These are phyloP conservation scores for Calameuta filiformis DNA, from an alignment of 2,888 invertebrate genomes.

Conservation along the genomic window DNA sequence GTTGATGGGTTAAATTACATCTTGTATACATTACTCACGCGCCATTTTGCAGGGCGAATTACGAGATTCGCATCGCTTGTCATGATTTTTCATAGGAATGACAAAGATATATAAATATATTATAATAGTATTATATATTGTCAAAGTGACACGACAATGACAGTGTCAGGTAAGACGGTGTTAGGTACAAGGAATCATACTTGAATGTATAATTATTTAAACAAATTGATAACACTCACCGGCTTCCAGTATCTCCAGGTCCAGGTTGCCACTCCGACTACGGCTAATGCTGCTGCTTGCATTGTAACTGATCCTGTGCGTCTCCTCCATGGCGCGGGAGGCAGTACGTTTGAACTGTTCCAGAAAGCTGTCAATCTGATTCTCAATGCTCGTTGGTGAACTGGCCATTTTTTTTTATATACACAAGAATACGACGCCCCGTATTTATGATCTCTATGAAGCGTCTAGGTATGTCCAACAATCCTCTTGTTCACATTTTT, in stretches of 20 bases:
- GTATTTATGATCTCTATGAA: not conserved
- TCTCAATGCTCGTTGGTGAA: conserved; percentile 80
- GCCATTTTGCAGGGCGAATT: not conserved
- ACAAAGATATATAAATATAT: not conserved
- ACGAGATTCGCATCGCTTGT: not conserved
- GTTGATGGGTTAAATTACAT: not conserved
- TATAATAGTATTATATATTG: not conserved
- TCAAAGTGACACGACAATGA: not conserved
- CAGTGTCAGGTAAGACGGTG: not conserved
- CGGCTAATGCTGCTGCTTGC: conserved; percentile 55
- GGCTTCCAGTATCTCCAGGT: conserved; percentile 60
- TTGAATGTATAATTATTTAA: not conserved
- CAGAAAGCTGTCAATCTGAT: conserved; percentile 86
- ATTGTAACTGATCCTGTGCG: conserved; percentile 46
- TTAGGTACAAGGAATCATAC: not conserved
- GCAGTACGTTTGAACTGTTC: conserved; percentile 85
- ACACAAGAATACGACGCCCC: not conserved
- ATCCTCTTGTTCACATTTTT: not conserved
- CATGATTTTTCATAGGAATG: not conserved
- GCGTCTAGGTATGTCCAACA: not conserved
- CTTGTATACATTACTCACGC: not conserved
- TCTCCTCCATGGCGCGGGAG: conserved; percentile 79
- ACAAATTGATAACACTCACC: conserved; percentile 41
- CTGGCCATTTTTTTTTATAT: conserved; percentile 68
- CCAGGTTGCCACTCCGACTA: conserved; percentile 60